These are phyloP conservation scores for Chlorops oryzae DNA, from an alignment of 1,140 invertebrate genomes.

Conservation along the genomic window DNA sequence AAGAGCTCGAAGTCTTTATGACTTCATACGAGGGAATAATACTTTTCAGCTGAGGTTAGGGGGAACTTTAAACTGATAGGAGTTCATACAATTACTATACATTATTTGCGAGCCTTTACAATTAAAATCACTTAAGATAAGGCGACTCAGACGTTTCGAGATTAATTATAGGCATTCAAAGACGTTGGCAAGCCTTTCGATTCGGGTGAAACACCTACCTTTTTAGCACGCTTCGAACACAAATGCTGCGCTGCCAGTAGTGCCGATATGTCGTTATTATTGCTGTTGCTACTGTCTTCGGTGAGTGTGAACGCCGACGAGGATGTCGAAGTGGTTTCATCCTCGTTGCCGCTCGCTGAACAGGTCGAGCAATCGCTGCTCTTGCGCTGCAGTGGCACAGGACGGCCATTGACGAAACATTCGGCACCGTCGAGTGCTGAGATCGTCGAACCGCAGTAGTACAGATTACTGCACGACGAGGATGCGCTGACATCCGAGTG, in stretches of 20 bases:
- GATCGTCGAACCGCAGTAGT: conserved; percentile 52
- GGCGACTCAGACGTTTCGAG: too few species aligned
- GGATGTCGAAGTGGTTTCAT: conserved; percentile 3
- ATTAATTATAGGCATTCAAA: too few species aligned
- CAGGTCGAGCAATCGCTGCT: conserved; percentile 59
- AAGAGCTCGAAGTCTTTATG: too few species aligned
- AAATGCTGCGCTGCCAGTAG: conserved; percentile 15
- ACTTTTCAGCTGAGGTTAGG: too few species aligned
- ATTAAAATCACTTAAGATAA: too few species aligned
- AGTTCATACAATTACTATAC: too few species aligned
- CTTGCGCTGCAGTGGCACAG: conserved; percentile 52
- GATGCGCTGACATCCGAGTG: conserved; percentile 57
- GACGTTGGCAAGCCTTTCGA: too few species aligned
- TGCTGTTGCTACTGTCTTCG: conserved; percentile 11
- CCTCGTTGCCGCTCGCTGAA: conserved; percentile 62
- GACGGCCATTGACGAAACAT: conserved; percentile 48
- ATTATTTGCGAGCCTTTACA: too few species aligned
- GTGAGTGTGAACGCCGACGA: too few species aligned
- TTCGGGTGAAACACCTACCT: conserved; percentile 17
- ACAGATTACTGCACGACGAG: conserved; percentile 60
- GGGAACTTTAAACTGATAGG: too few species aligned
- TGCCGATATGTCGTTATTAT: conserved; percentile 8
- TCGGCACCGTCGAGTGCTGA: conserved; percentile 54
- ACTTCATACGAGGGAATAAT: too few species aligned
- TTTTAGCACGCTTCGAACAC: conserved; percentile 10